Conservation (phyloP, 2,113 vertebrate species). For the Entomyzon cyanotis region DNA sequence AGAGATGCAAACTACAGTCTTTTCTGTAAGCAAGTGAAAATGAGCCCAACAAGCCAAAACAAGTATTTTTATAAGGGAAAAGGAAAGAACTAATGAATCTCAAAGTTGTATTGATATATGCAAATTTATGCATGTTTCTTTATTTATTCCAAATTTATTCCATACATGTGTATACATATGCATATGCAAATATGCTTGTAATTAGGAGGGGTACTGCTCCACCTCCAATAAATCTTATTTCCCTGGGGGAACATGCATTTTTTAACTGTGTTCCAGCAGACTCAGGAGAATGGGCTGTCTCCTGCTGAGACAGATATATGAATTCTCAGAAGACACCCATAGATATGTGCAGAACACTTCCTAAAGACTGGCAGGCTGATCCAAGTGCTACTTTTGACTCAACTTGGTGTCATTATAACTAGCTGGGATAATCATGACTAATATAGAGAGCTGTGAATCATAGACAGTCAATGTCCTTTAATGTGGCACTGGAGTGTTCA, state of each 20-base stretch:
- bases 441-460: neutral
- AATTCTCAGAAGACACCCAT: neutral
- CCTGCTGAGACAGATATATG: neutral
- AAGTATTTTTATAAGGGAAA: neutral
- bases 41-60: neutral
- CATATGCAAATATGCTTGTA: neutral
- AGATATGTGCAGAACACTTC: neutral
- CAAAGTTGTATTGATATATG: neutral
- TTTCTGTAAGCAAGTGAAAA: neutral
- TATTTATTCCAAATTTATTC: neutral
- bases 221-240: neutral
- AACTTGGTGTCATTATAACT: neutral
- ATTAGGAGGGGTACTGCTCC: neutral
- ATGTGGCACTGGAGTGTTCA: rapidly evolving
- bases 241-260: neutral
- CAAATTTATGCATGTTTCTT: neutral
- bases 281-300: neutral
- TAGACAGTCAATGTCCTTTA: neutral
- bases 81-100: neutral
- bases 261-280: neutral
- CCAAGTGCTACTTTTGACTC: neutral
- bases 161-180: neutral
- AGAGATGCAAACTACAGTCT: neutral
- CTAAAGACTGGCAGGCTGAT: neutral
- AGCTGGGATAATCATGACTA: neutral